Evolutionary conservation across 2,888 invertebrate genomes (phyloP), one percentile per base, ranked within the genome.

Genomic region (Bimastos eiseni): DNA sequence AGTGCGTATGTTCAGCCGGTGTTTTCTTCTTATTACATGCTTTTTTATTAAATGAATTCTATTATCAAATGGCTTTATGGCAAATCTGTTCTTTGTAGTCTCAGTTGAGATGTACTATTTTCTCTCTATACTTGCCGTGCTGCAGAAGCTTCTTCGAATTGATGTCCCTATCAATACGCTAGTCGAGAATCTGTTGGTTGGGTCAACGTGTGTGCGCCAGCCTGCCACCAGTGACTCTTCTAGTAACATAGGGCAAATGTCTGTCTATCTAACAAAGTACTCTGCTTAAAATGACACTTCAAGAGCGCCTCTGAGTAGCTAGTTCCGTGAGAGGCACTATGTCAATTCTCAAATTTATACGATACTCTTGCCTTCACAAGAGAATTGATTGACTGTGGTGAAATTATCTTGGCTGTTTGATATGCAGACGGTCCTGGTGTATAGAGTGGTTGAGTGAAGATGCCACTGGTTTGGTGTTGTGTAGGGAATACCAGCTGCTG

Each of bases 1-100:
- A 93, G 97, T 97, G 38, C 33, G 90, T 41, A n/a, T 70, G n/a
- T 11, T 17, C 70, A 70, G 30, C 70, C n/a, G 13, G 70, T n/a
- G 70, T 70, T 70, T 70, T n/a, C 30, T n/a, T 30, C 6, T 3
- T n/a, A n/a, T 70, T n/a, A n/a, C 70, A n/a, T 3, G n/a, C 70
- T 70, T 70, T 55, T 70, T 70, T 70, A n/a, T 70, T 70, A n/a
- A n/a, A n/a, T 70, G 70, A 70, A 70, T 30, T 70, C 8, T n/a
- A 70, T n/a, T 70, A 11, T 30, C 1, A 70, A 70, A n/a, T 70
- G 70, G n/a, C n/a, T 70, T 6, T n/a, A 30, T 17, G 11, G 49
- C 49, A 49, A 24, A n/a, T 49, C 24, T 49, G 49, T 24, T 49
- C 49, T 6, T 24, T n/a, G 13, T 70, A 70, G 5, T 49, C 24